A percentile compares a stretch with the other conserved stretches of the same genome.
phyloP scores from a whole-genome alignment of 2,888 invertebrate species.

The Cephalotes varians region DNA sequence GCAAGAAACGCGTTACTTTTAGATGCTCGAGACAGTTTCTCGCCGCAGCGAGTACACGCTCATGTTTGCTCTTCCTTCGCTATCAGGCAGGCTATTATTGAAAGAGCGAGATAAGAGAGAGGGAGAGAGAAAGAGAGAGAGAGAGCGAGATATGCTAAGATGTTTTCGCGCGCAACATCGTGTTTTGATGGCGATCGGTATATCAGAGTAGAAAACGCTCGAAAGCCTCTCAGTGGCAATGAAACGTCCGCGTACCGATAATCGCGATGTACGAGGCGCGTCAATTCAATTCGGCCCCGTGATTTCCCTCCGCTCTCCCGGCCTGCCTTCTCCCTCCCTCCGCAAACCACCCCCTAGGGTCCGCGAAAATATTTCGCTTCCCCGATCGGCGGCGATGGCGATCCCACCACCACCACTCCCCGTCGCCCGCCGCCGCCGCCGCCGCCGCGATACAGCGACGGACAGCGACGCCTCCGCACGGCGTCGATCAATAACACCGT shows the following conservation, averaged over 20 bases:
- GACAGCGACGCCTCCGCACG: constrained; percentile 72
- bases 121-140: too few relatives aligned
- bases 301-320: not conserved
- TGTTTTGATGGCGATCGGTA: not conserved
- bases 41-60: not conserved
- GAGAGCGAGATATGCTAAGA: not conserved
- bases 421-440: constrained; percentile 30
- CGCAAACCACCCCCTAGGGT: not conserved
- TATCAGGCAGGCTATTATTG: not conserved
- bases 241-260: not conserved
- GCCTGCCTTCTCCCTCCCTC: not conserved
- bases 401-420: constrained; percentile 58
- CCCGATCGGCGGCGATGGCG: constrained; percentile 44
- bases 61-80: not conserved
- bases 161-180: not conserved
- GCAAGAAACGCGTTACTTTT: not conserved
- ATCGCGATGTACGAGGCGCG: not conserved
- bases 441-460: constrained; percentile 49
- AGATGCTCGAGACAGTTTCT: not conserved
- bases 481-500: constrained; percentile 72
- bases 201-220: not conserved
- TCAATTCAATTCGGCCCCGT: not conserved
- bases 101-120: not conserved
- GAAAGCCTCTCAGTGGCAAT: not conserved
- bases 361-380: constrained; percentile 17